phyloP scores from a whole-genome alignment of 2,888 invertebrate genomes.

The Tortricodes alternella region DNA sequence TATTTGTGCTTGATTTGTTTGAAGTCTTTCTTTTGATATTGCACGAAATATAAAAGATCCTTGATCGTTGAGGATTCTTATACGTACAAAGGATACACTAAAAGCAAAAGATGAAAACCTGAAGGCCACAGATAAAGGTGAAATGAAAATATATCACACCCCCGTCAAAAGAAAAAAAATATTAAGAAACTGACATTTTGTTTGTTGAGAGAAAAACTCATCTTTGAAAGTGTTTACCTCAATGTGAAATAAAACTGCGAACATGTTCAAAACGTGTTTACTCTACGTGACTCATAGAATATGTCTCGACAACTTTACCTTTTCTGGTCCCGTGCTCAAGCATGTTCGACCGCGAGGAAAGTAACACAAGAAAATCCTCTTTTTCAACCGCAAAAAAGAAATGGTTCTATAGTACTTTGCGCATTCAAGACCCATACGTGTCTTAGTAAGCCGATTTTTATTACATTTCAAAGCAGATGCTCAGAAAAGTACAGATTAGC shows the following conservation, averaged over 20 bases:
- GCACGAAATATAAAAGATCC: no score
- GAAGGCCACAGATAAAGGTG: conserved; percentile 3
- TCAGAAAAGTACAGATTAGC: conserved; percentile 67
- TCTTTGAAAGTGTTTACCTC: conserved; percentile 71
- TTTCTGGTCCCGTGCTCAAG: conserved; percentile 49
- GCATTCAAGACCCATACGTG: conserved; percentile 59
- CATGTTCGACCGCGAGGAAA: conserved; percentile 40
- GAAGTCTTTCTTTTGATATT: no score
- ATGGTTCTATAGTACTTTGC: conserved; percentile 51
- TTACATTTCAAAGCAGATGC: conserved; percentile 69
- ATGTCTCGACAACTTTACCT: conserved; percentile 53
- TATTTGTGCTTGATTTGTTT: no score
- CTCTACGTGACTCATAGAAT: conserved; percentile 53
- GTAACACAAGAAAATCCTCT: background rate
- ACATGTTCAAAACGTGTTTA: conserved; percentile 65
- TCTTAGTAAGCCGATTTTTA: conserved; percentile 75
- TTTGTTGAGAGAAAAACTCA: conserved; percentile 69
- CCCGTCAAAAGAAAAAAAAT: conserved; percentile 18
- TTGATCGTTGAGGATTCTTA: no score
- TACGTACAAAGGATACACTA: background rate
- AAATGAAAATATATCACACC: conserved; percentile 22
- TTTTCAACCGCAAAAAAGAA: conserved; percentile 37
- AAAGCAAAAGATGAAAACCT: background rate
- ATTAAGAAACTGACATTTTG: conserved; percentile 56
- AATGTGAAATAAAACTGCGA: conserved; percentile 70